Percentiles rank a stretch among this genome's conserved stretches.
These are phyloP conservation scores for Coelopa pilipes DNA, from an alignment of 2,888 invertebrate species.

Conservation along the genomic window DNA sequence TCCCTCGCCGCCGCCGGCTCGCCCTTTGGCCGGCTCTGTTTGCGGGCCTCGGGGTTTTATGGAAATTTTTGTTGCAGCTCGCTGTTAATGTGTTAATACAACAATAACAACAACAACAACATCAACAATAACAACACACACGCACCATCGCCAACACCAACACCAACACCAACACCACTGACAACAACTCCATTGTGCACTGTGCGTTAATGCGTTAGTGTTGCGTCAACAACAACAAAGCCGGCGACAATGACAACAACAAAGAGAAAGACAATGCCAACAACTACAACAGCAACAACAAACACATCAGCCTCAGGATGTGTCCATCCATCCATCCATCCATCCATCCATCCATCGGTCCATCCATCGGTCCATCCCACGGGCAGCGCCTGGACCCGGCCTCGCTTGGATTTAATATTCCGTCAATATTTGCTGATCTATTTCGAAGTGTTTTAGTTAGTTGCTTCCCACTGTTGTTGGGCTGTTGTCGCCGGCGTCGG, in stretches of 20 bases:
- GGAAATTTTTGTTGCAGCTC: conserved; percentile 65
- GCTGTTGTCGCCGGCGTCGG: neutral
- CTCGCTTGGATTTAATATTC: neutral
- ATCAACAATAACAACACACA: neutral
- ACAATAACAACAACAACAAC: conserved; percentile 46
- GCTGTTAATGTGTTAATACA: conserved; percentile 65
- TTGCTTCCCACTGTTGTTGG: neutral
- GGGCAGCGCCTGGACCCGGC: neutral
- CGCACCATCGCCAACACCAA: neutral
- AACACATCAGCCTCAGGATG: neutral
- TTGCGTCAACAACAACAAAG: no score
- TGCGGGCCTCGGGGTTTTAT: conserved; percentile 51
- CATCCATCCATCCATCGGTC: neutral
- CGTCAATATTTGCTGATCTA: conserved; percentile 25
- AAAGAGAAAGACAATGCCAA: no score
- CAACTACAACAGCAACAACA: no score
- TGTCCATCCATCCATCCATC: neutral
- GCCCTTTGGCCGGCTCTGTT: conserved; percentile 20
- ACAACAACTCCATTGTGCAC: neutral
- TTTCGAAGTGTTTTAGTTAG: conserved; percentile 14
- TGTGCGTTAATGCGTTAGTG: conserved; percentile 8
- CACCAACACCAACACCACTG: neutral
- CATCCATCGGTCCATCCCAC: no score
- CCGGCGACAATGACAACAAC: no score
- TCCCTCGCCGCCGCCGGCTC: conserved; percentile 29